Evolutionary conservation across 2,888 invertebrate genomes (phyloP).

Genomic region (Blomia tropicalis): DNA sequence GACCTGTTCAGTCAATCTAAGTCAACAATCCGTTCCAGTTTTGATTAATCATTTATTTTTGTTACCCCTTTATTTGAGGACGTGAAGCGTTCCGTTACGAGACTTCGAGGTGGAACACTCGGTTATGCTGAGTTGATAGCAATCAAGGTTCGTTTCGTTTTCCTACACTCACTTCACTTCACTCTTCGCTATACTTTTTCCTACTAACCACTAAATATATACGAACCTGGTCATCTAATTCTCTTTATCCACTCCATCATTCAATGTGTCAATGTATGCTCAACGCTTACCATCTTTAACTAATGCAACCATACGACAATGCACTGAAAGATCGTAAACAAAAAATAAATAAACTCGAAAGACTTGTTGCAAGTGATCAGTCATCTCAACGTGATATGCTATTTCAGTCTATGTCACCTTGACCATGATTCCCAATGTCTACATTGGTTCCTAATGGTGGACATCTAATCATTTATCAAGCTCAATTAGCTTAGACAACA

Average conservation of each 20-base stretch:
- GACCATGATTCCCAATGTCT: too few species aligned
- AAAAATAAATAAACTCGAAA: too few species aligned
- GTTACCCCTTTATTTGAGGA: slow-evolving; percentile 45
- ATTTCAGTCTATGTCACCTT: too few species aligned
- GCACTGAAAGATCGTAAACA: too few species aligned
- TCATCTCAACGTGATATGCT: too few species aligned
- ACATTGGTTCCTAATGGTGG: background rate
- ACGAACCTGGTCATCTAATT: slow-evolving; percentile 26
- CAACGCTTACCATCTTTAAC: too few species aligned
- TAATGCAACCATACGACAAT: too few species aligned
- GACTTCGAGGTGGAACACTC: slow-evolving; percentile 66
- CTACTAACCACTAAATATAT: slow-evolving; percentile 10
- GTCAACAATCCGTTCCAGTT: background rate
- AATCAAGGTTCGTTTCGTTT: slow-evolving; percentile 59
- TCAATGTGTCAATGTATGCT: too few species aligned
- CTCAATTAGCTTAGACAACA: too few species aligned
- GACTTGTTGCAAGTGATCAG: too few species aligned
- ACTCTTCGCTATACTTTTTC: background rate
- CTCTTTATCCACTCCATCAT: slow-evolving; percentile 31
- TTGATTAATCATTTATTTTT: background rate
- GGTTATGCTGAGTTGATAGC: slow-evolving; percentile 90
- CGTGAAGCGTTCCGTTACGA: slow-evolving; percentile 81
- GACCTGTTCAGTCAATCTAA: background rate
- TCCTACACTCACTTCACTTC: background rate
- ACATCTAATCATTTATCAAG: slow-evolving; percentile 24